Evolutionary conservation across 2,113 vertebrate species (phyloP), one percentile per base, ranked within the genome.

Genomic region (Podarcis cretensis): DNA sequence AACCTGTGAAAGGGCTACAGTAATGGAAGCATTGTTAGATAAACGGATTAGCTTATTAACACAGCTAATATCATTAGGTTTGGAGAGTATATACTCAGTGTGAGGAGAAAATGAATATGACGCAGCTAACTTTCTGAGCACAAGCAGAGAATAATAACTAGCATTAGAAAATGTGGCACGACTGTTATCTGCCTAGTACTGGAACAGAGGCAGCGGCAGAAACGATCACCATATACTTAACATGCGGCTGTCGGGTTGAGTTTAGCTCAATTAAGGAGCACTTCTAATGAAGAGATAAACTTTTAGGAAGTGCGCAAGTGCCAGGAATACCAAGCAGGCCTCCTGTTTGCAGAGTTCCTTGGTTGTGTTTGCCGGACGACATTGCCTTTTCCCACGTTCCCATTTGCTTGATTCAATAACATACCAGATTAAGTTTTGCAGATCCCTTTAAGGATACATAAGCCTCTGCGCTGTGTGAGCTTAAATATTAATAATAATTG

Each of bases 191-290:
- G 73, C 83, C 35, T 87, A 48, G 54, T 25, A 3, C 35, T 43
- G 32, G 3, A 37, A 73, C 74, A 8, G 86, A 66, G 74, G 88
- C 83, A 1, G 25, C 57, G 23, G 35, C 35, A 68, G 63, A 16
- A 86, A 74, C 57, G 12, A 57, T 90, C 88, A 83, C 37, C 37
- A 30, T 65, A 27, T 40, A 20, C 74, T 92, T 73, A 92, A 40
- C 84, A 80, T 86, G 92, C 86, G 85, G 90, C 87, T 89, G 80
- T 86, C 83, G 66, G 87, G 87, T 63, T 4, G 35, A 89, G 65
- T 90, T 91, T 1, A 0, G 59, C 90, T 20, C 93, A 92, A 89
- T 94, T 94, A 89, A 90, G 69, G 81, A 93, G 89, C 81, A 23
- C 37, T 88, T 87, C 90, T 95, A 18, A 90, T 91, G 93, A 92